Conservation (phyloP, 2,113 vertebrate species). For the Pongo pygmaeus region DNA sequence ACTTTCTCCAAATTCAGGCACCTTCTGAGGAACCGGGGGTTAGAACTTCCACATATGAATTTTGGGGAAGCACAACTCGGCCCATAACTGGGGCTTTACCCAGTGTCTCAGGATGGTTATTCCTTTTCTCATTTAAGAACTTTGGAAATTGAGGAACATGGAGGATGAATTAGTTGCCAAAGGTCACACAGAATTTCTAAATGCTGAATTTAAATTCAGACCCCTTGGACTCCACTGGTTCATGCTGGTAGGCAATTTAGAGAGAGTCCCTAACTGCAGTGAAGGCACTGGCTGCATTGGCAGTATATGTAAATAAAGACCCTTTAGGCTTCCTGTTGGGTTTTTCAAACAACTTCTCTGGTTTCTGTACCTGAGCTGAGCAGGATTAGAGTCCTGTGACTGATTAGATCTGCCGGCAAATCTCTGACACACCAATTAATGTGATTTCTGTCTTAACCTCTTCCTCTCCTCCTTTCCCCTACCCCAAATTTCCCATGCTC, state of each 20-base stretch:
- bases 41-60: not conserved
- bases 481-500: not conserved
- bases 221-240: not conserved
- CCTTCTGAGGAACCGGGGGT: not conserved
- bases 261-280: not conserved
- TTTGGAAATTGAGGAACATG: not conserved
- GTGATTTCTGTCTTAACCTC: not conserved
- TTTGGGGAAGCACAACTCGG: not conserved
- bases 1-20: not conserved
- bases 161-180: not conserved
- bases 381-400: not conserved
- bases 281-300: too few species aligned
- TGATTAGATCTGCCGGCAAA: not conserved
- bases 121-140: not conserved
- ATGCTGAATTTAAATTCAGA: not conserved
- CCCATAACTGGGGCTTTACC: not conserved
- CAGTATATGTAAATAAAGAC: not conserved
- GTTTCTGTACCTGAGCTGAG: not conserved
- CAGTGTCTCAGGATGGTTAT: not conserved
- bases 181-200: not conserved
- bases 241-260: not conserved
- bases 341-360: not conserved
- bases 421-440: not conserved
- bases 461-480: not conserved
- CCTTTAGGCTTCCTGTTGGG: not conserved